These are phyloP conservation scores for Nebria brevicollis DNA, from an alignment of 2,888 invertebrate species.

Conservation along the genomic window DNA sequence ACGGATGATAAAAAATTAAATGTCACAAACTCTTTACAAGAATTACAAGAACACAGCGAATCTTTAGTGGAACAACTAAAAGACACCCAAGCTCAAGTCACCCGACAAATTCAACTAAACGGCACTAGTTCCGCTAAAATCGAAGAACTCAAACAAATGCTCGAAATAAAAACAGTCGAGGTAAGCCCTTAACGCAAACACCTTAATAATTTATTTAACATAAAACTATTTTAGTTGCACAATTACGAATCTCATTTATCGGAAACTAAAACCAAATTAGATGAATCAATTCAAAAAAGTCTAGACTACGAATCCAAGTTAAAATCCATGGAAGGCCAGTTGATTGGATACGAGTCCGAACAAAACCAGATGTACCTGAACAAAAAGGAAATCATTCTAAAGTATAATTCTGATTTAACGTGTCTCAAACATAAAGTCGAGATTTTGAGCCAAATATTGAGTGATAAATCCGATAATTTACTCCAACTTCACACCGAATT, in stretches of 20 bases:
- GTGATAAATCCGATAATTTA: conserved; percentile 38
- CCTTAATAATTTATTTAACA: not conserved
- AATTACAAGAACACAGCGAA: conserved; percentile 33
- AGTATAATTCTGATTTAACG: conserved; percentile 29
- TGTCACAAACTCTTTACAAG: conserved; percentile 21
- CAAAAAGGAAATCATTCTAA: conserved; percentile 21
- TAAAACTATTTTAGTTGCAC: conserved; percentile 7
- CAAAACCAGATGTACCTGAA: conserved; percentile 26
- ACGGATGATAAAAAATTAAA: conserved; percentile 35
- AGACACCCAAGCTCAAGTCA: conserved; percentile 31
- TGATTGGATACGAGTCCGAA: conserved; percentile 16
- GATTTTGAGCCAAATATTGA: conserved; percentile 28
- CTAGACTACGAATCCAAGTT: conserved; percentile 29
- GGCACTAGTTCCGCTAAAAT: conserved; percentile 52
- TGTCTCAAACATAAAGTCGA: conserved; percentile 39
- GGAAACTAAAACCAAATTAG: conserved; percentile 16
- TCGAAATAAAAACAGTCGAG: conserved; percentile 51
- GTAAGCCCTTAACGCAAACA: not conserved
- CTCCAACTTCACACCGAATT: conserved; percentile 33
- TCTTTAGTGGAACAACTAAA: conserved; percentile 36
- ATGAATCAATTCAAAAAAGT: conserved; percentile 13
- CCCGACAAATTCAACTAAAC: conserved; percentile 49
- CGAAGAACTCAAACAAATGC: conserved; percentile 55
- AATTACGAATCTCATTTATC: conserved; percentile 12
- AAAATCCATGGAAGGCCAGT: conserved; percentile 24